Evolutionary conservation across 1,140 invertebrate species (phyloP).

Genomic region (Bombus difficillimus): DNA sequence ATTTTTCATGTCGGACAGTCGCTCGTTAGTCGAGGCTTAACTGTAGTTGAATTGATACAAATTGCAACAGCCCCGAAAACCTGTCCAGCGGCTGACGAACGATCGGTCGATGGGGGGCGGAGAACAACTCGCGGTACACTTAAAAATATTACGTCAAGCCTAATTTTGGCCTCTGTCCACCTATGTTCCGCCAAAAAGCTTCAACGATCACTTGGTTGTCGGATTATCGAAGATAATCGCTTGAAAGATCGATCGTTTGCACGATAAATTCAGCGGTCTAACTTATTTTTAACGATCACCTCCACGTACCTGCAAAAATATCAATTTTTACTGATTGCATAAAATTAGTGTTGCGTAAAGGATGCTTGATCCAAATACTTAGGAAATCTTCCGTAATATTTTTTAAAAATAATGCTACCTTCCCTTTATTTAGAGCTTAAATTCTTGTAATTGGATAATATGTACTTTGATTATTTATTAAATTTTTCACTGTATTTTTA

Average conservation of each 20-base stretch:
- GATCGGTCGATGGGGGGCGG: constrained; percentile 5
- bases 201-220: neutral
- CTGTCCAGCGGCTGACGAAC: constrained; percentile 41
- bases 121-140: constrained; percentile 32
- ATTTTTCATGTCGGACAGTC: constrained; percentile 52
- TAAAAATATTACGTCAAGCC: constrained; percentile 29
- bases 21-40: constrained; percentile 49
- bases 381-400: too few relatives aligned
- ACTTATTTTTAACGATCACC: neutral
- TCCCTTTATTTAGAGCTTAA: too few relatives aligned
- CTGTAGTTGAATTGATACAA: constrained; percentile 55
- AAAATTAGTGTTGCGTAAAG: too few relatives aligned
- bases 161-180: neutral
- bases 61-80: constrained; percentile 47
- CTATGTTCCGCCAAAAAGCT: neutral
- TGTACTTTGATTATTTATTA: too few relatives aligned
- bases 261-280: neutral
- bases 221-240: constrained; percentile 18
- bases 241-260: neutral
- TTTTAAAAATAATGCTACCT: too few relatives aligned
- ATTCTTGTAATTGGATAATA: too few relatives aligned
- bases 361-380: too few relatives aligned
- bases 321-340: neutral
- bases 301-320: neutral
- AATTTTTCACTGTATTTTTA: too few relatives aligned